A percentile compares a stretch with the other conserved stretches of the same genome.
Conservation (phyloP, 2,113 vertebrate species). For the Alouatta palliata region DNA sequence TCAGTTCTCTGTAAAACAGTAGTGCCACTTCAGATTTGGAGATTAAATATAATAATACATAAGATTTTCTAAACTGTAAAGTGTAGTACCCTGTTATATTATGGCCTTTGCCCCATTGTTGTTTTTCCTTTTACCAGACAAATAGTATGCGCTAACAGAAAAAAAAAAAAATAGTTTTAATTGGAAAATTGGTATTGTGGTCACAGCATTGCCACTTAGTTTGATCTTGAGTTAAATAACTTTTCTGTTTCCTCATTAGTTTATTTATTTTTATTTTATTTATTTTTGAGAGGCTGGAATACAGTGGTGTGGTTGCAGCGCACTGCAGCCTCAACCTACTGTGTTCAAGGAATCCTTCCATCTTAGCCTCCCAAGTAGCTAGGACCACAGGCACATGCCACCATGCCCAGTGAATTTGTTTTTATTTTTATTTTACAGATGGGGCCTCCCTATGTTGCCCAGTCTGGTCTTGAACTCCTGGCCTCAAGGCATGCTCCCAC, state of each 20-base stretch:
- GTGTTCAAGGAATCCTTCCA: too few relatives aligned
- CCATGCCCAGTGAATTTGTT: too few relatives aligned
- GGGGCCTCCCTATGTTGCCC: too few relatives aligned
- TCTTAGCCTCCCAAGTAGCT: too few relatives aligned
- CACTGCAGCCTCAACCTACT: too few relatives aligned
- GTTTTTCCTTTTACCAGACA: constrained; percentile 52
- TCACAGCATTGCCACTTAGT: not conserved
- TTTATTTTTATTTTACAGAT: too few relatives aligned
- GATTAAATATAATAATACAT: constrained; percentile 13
- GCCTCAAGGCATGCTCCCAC: too few relatives aligned
- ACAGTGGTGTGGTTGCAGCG: too few relatives aligned
- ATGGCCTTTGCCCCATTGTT: not conserved
- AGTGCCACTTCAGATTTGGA: constrained; percentile 2
- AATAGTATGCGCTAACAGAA: constrained; percentile 45
- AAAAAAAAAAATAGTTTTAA: not conserved
- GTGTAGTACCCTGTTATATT: not conserved
- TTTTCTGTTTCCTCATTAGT: not conserved
- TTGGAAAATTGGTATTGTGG: constrained; percentile 15
- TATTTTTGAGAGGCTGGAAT: too few relatives aligned
- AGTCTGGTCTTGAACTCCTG: too few relatives aligned
- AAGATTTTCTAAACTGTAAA: constrained; percentile 34
- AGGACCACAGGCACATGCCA: too few relatives aligned
- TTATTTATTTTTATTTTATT: not conserved
- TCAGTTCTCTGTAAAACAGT: constrained; percentile 23
- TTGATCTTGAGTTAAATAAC: constrained; percentile 45